Percentiles rank a stretch among this genome's conserved stretches.
Evolutionary conservation across 2,113 vertebrate genomes (phyloP).

Genomic region (Apaloderma vittatum): DNA sequence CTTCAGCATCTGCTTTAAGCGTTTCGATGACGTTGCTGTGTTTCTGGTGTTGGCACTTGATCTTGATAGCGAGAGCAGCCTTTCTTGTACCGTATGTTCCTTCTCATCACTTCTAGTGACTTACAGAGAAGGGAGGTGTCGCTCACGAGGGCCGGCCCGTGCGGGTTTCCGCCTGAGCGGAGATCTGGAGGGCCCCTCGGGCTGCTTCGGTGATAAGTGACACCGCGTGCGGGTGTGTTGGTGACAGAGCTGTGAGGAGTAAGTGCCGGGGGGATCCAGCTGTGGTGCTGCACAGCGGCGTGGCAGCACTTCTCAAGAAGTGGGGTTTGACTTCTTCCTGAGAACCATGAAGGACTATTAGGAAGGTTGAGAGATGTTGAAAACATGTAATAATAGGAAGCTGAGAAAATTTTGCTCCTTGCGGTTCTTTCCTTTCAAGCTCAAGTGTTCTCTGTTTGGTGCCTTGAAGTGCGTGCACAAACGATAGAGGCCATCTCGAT

Average conservation of each 20-base stretch:
- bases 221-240: fast-evolving
- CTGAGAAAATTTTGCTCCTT: not conserved
- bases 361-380: not conserved
- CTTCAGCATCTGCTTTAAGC: not conserved
- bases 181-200: not conserved
- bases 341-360: not conserved
- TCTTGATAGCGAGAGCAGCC: not conserved
- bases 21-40: not conserved
- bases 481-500: not conserved
- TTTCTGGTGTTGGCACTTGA: not conserved
- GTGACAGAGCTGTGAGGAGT: not conserved
- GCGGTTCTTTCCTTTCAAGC: not conserved
- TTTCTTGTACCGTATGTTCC: not conserved
- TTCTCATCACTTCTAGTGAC: not conserved
- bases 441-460: constrained; percentile 1
- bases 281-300: not conserved
- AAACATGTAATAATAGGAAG: not conserved
- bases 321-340: not conserved
- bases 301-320: not conserved
- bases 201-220: fast-evolving
- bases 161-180: not conserved
- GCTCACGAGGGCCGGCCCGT: not conserved
- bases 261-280: not conserved
- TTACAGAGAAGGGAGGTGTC: not conserved
- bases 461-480: not conserved